Evolutionary conservation across 1,140 invertebrate species (phyloP).

Genomic region (Plectrocnemia conspersa): DNA sequence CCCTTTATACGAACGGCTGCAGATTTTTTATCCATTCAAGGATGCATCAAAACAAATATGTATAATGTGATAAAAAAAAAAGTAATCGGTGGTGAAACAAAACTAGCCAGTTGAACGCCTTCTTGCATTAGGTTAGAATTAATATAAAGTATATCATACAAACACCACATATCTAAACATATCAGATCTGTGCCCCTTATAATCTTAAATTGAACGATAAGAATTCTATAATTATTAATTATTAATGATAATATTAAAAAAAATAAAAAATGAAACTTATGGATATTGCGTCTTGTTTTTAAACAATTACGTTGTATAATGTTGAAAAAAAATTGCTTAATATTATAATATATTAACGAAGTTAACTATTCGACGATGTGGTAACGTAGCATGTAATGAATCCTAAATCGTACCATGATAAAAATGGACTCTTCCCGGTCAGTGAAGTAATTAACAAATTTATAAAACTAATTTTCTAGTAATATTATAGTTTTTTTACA

Average conservation of each 20-base stretch:
- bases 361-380: constrained; percentile 24
- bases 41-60: constrained; percentile 43
- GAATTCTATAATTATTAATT: constrained; percentile 45
- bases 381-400: constrained; percentile 21
- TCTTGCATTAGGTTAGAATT: constrained; percentile 39
- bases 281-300: constrained; percentile 36
- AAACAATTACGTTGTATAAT: constrained; percentile 34
- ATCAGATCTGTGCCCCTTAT: constrained; percentile 56
- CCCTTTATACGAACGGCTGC: not conserved
- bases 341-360: constrained; percentile 17
- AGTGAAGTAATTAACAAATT: not conserved
- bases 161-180: constrained; percentile 55
- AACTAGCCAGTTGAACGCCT: constrained; percentile 45
- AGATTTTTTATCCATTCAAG: no score
- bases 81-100: constrained; percentile 47
- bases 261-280: constrained; percentile 46
- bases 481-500: not conserved
- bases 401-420: constrained; percentile 12
- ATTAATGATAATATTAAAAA: no score
- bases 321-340: constrained; percentile 25
- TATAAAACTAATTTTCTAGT: constrained; percentile 1
- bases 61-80: constrained; percentile 49
- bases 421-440: constrained; percentile 12
- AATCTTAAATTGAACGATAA: constrained; percentile 35
- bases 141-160: constrained; percentile 49